phyloP scores from a whole-genome alignment of 2,113 vertebrate genomes.

The Psittacara wagleri region DNA sequence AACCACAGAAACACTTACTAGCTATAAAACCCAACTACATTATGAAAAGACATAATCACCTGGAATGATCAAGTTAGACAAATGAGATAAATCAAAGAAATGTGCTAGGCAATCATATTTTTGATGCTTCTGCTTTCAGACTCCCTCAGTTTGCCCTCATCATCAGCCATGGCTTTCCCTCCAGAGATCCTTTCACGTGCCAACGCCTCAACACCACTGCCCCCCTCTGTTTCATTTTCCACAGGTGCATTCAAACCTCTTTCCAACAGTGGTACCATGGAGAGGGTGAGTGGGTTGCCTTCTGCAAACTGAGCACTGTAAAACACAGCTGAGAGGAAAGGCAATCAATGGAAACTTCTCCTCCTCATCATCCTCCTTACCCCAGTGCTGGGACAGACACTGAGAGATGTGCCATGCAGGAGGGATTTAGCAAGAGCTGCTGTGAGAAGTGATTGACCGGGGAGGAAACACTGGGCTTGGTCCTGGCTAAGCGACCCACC shows the following conservation, averaged over 20 bases:
- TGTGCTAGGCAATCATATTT: not conserved
- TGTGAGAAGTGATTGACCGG: not conserved
- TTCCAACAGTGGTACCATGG: not conserved
- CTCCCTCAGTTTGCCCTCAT: not conserved
- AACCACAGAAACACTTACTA: not conserved
- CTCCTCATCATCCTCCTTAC: not conserved
- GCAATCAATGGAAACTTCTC: not conserved
- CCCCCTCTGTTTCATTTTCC: not conserved
- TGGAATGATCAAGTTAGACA: not conserved
- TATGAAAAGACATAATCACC: not conserved
- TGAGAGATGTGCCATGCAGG: accelerated
- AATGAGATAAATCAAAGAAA: not conserved
- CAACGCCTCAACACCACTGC: not conserved
- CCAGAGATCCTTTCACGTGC: not conserved
- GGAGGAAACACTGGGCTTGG: not conserved
- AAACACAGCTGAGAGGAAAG: not conserved
- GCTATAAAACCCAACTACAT: not conserved
- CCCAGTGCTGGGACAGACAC: not conserved
- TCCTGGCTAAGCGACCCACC: not conserved
- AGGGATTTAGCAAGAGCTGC: not conserved
- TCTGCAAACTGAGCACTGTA: not conserved
- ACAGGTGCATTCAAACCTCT: not conserved
- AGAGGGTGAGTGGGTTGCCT: not conserved
- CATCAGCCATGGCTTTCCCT: not conserved
- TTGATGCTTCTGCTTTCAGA: not conserved